phyloP scores from a whole-genome alignment of 2,888 invertebrate species.

The Cerastis leucographa region DNA sequence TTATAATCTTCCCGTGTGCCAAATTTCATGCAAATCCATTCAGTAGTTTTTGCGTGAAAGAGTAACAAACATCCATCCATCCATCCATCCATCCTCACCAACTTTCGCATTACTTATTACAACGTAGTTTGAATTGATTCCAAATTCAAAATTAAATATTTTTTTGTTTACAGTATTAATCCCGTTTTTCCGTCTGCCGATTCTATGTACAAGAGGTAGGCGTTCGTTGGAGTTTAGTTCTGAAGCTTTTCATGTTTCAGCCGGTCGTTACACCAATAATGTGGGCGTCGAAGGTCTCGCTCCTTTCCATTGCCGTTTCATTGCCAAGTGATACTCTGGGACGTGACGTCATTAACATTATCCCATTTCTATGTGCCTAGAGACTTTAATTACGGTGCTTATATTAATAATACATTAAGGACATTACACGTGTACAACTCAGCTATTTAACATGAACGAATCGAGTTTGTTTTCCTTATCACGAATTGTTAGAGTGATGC shows the following conservation, averaged over 20 bases:
- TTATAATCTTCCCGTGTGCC: no score
- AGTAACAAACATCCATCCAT: no score
- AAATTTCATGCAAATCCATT: no score
- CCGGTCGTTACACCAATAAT: conserved; percentile 32
- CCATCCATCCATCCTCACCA: no score
- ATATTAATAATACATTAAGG: neutral
- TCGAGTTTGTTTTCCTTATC: neutral
- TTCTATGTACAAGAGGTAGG: conserved; percentile 15
- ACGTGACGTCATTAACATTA: conserved; percentile 16
- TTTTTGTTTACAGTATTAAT: conserved; percentile 9
- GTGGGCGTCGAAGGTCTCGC: conserved; percentile 33
- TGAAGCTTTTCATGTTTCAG: conserved; percentile 29
- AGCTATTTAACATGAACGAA: neutral
- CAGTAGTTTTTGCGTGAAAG: no score
- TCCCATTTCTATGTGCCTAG: conserved; percentile 12
- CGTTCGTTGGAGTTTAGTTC: conserved; percentile 27
- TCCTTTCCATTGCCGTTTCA: conserved; percentile 32
- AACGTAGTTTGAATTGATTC: neutral
- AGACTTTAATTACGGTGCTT: neutral
- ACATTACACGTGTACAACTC: neutral
- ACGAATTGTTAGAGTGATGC: neutral
- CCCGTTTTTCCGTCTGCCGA: neutral
- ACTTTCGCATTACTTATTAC: no score
- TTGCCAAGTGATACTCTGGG: neutral
- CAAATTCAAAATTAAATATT: neutral